Base-by-base conservation (phyloP, 2,888 invertebrate species). In the Agonopterix heracliana region DNA sequence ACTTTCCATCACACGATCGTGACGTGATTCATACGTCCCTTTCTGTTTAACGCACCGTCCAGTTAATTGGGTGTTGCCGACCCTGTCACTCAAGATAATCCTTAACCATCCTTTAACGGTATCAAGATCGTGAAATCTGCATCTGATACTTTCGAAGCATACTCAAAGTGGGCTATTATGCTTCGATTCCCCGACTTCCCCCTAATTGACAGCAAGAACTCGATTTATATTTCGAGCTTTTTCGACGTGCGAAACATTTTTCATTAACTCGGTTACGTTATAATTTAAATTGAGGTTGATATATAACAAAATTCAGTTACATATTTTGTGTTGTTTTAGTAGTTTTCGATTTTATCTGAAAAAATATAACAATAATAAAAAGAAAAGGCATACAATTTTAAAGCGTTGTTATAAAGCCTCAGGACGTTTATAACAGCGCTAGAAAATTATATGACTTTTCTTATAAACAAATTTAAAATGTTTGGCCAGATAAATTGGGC, bases 71-170 rank as follows among this genome's bases (percentile, higher is more conserved):
- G 72, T 78, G 78, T 74, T 76, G 68, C 70, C 60, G 57, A 57
- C 61, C 63, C 26, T 68, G 78, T 80, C 82, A 75, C 71, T 81
- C 78, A 76, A 78, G 74, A 72, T 80, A 81, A 81, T 77, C 76
- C 51, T 70, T 78, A 73, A 81, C 41, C 41, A 41, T 13, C 41
- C n/a, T 41, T 41, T 12, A 76, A 26, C 80, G 71, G 78, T 79
- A 78, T 78, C 64, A 60, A 55, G 68, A 79, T 78, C 74, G 69
- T 59, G 60, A 71, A 72, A 81, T 78, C 76, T 78, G 80, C 78
- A 78, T 74, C 74, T 68, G 70, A 71, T 75, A 65, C 64, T 58
- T 60, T 59, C 56, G 55, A 55, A 11, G 43, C 47, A 47, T 59
- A 60, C 62, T 58, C 64, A 63, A 71, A 71, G 61, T 59, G 60